These are phyloP conservation scores for Turritopsis dohrnii DNA, from an alignment of 30 jellyfish, hydroid and myxozoan species.

Conservation along the genomic window DNA sequence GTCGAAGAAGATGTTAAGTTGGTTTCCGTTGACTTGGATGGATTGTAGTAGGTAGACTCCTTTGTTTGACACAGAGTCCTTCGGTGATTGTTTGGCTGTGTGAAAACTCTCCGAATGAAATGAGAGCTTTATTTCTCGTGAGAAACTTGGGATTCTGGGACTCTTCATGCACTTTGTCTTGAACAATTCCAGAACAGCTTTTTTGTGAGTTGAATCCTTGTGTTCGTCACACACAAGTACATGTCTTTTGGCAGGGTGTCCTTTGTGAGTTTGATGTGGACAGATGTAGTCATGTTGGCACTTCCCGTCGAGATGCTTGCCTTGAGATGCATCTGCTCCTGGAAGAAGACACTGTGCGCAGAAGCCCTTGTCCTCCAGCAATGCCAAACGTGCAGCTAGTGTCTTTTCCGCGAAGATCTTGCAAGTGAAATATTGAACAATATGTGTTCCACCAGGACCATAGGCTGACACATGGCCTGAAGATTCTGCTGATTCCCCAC, in stretches of 20 bases:
- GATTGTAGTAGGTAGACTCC: too few species aligned
- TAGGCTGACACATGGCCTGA: neutral
- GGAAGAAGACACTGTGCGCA: too few species aligned
- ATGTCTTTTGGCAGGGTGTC: constrained; percentile 11
- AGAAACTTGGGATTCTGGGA: constrained; percentile 1
- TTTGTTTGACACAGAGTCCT: too few species aligned
- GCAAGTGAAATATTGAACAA: neutral
- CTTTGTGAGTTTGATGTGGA: neutral
- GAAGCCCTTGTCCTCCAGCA: too few species aligned
- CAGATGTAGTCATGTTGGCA: constrained; percentile 2
- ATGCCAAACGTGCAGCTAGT: neutral
- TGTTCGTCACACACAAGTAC: constrained; percentile 6
- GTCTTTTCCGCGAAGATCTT: neutral
- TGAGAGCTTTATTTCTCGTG: neutral
- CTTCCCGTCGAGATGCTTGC: too few species aligned
- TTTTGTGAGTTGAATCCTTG: neutral
- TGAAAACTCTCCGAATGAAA: neutral
- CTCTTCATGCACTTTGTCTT: neutral
- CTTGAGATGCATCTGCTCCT: too few species aligned
- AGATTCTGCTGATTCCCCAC: neutral
- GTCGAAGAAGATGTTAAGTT: neutral
- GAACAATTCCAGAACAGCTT: too few species aligned
- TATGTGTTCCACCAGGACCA: neutral
- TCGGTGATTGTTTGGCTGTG: neutral
- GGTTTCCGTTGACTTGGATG: too few species aligned